These are phyloP conservation scores for Plebejus argus DNA, from an alignment of 2,888 invertebrate genomes.

Conservation along the genomic window DNA sequence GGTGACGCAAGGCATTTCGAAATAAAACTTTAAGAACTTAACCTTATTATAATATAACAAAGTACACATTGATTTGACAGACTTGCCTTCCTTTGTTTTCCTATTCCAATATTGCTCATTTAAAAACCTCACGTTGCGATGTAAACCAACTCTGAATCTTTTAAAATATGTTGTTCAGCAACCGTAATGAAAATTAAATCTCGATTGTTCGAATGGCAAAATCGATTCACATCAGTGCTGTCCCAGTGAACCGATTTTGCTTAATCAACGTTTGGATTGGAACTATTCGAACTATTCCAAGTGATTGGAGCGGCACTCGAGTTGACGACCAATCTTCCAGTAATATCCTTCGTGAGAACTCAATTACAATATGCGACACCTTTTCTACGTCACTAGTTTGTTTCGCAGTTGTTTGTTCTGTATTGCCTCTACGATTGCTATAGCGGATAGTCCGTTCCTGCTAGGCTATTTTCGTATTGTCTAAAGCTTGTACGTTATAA, in stretches of 20 bases:
- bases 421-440: neutral
- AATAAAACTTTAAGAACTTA: too few relatives aligned
- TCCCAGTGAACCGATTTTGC: conserved; percentile 75
- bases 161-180: neutral
- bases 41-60: too few relatives aligned
- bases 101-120: neutral
- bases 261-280: conserved; percentile 72
- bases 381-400: conserved; percentile 53
- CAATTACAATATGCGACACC: conserved; percentile 67
- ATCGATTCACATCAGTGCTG: conserved; percentile 56
- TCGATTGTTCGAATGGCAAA: conserved; percentile 32
- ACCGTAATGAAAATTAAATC: conserved; percentile 26
- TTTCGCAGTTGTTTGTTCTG: neutral
- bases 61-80: too few relatives aligned
- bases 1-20: too few relatives aligned
- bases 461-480: too few relatives aligned
- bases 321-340: conserved; percentile 78
- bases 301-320: conserved; percentile 68
- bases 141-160: neutral
- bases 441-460: too few relatives aligned
- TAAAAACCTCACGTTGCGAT: neutral
- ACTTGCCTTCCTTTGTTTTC: too few relatives aligned
- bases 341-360: conserved; percentile 77
- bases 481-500: too few relatives aligned
- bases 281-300: conserved; percentile 67